Conservation (phyloP, 2,113 vertebrate species). For the Brachypodius melanocephalos region DNA sequence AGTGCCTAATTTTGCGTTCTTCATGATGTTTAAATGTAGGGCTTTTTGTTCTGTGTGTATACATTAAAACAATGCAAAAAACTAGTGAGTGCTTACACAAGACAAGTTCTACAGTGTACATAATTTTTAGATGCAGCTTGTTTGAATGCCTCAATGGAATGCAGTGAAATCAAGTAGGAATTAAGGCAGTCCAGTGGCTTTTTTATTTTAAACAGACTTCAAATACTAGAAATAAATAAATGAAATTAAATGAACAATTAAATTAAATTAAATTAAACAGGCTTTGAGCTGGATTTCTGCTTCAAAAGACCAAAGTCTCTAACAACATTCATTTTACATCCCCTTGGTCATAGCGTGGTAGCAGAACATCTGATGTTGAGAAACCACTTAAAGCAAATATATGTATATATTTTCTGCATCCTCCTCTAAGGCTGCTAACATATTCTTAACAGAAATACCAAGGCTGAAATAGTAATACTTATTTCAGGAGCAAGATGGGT, state of each 20-base stretch:
- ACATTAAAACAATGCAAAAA: constrained; percentile 5
- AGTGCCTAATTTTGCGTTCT: background rate
- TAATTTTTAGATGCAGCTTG: background rate
- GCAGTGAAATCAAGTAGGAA: background rate
- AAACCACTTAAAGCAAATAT: background rate
- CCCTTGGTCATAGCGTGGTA: background rate
- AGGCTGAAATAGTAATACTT: background rate
- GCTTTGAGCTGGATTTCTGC: background rate
- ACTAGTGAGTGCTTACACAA: background rate
- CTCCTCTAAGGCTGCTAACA: constrained; percentile 1
- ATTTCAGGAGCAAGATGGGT: background rate
- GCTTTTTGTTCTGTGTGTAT: background rate
- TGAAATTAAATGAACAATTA: constrained; percentile 15
- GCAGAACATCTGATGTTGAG: background rate
- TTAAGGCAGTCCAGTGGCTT: background rate
- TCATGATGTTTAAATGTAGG: background rate
- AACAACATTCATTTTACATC: background rate
- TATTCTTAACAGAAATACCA: background rate
- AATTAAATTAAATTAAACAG: background rate
- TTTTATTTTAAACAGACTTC: constrained; percentile 31
- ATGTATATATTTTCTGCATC: background rate
- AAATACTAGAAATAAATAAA: constrained; percentile 26
- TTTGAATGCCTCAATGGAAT: background rate
- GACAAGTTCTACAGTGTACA: background rate
- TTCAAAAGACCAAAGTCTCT: background rate